Evolutionary conservation across 2,888 invertebrate genomes (phyloP), one percentile per base, ranked within the genome.

Genomic region (Drosophila colorata): DNA sequence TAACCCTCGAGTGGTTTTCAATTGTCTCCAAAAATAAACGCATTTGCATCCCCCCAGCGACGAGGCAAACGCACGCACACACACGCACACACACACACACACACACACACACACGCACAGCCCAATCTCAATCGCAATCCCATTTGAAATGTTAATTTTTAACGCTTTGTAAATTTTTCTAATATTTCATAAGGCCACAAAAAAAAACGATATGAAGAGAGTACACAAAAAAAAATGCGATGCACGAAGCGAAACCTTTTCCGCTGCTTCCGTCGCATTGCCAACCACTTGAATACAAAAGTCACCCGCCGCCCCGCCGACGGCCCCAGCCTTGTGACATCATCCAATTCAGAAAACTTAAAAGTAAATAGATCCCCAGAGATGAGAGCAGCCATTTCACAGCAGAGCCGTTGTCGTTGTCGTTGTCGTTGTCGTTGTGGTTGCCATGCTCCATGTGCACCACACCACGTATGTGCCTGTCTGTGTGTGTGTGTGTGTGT

Each of bases 281-380:
- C 37, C 51, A 60, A 48, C 49, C 71, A 74, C 88, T 81, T 74
- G 77, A 85, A 75, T 51, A 57, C 66, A 68, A 80, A 77, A 76
- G 74, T 80, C 75, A 85, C 70, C 38, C 31, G 25, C 37, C 38
- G 48, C 33, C 46, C 37, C 53, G 35, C 31, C 18, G 35, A 18
- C 20, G 14, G n/a, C 52, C 47, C 25, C 41, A 35, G 58, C 51
- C 66, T 74, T 64, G 84, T 87, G 89, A 87, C 85, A 84, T 90
- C 88, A 89, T 87, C 88, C 88, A 80, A 83, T 90, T 86, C 78
- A 89, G 76, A 60, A 87, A 85, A 88, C 90, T 89, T 90, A 80
- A 87, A 90, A 89, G 80, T 84, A 89, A 90, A 90, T 90, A 83
- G 88, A 90, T 90, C 90, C 90, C 89, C 72, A 84, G 90, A 87